Percentiles rank a stretch among this genome's conserved stretches.
These are phyloP conservation scores for Brachycybe producta DNA, from an alignment of 2,888 invertebrate genomes.

Conservation along the genomic window DNA sequence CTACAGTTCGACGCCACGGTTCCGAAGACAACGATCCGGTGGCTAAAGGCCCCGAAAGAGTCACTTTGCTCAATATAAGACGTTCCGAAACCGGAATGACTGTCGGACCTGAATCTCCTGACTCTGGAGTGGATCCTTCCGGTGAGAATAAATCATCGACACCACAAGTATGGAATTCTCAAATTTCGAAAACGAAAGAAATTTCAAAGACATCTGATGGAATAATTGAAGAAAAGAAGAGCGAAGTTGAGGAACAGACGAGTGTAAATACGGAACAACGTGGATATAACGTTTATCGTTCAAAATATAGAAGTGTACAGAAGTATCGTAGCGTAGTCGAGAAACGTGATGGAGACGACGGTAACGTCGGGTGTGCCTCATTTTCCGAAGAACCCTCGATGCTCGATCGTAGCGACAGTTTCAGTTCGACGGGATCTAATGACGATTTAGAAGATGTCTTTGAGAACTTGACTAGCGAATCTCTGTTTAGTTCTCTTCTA, in stretches of 20 bases:
- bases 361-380: no score
- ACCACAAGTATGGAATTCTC: neutral
- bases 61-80: conserved; percentile 10
- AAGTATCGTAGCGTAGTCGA: conserved; percentile 16
- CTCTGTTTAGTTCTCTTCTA: conserved; percentile 71
- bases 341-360: neutral
- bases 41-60: conserved; percentile 8
- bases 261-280: conserved; percentile 3
- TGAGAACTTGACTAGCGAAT: conserved; percentile 79
- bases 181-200: neutral
- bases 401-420: conserved; percentile 60
- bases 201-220: neutral
- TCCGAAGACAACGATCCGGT: neutral
- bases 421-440: conserved; percentile 71
- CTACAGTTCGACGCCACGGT: conserved; percentile 8
- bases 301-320: conserved; percentile 17
- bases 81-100: neutral
- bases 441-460: conserved; percentile 63
- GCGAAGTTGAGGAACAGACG: neutral
- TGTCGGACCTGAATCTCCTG: neutral
- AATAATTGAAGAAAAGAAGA: neutral
- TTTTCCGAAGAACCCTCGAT: neutral
- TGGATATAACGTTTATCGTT: conserved; percentile 20
- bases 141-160: neutral
- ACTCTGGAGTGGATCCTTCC: neutral